A percentile compares a stretch with the other conserved stretches of the same genome.
Conservation (phyloP, 2,113 vertebrate species). For the Pygoscelis antarcticus region DNA sequence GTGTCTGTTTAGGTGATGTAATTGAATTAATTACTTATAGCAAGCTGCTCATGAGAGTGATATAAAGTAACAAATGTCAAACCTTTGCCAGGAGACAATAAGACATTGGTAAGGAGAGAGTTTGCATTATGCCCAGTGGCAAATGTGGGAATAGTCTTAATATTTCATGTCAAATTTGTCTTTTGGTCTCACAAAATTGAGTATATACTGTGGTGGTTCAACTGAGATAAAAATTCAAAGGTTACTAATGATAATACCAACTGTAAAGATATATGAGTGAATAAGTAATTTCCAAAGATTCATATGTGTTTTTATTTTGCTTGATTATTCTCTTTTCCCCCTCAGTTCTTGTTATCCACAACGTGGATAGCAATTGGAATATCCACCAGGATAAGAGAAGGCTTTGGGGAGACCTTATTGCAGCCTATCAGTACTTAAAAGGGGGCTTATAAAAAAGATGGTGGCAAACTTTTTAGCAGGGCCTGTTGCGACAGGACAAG, state of each 20-base stretch:
- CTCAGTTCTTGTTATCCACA: not conserved
- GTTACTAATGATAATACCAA: not conserved
- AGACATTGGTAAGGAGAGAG: not conserved
- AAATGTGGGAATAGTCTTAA: not conserved
- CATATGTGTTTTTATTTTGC: not conserved
- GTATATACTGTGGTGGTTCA: not conserved
- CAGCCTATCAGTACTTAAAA: too few species aligned
- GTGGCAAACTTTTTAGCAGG: too few species aligned
- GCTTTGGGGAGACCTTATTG: too few species aligned
- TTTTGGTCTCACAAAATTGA: not conserved
- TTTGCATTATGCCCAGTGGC: not conserved
- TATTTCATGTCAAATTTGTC: not conserved
- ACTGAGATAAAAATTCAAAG: not conserved
- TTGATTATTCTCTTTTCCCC: not conserved
- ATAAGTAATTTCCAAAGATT: not conserved
- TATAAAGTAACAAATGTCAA: conserved; percentile 10
- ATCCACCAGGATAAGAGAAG: not conserved
- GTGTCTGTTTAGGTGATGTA: conserved; percentile 18
- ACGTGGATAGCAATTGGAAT: not conserved
- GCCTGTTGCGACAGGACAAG: too few species aligned
- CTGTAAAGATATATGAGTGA: not conserved
- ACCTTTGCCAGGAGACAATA: not conserved
- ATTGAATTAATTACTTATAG: conserved; percentile 54
- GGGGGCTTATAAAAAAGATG: too few species aligned
- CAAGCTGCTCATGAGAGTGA: not conserved